Percentiles rank a stretch among this genome's conserved stretches.
These are phyloP conservation scores for Petrocephalus zakoni DNA, from an alignment of 2,113 vertebrate species.

Conservation along the genomic window DNA sequence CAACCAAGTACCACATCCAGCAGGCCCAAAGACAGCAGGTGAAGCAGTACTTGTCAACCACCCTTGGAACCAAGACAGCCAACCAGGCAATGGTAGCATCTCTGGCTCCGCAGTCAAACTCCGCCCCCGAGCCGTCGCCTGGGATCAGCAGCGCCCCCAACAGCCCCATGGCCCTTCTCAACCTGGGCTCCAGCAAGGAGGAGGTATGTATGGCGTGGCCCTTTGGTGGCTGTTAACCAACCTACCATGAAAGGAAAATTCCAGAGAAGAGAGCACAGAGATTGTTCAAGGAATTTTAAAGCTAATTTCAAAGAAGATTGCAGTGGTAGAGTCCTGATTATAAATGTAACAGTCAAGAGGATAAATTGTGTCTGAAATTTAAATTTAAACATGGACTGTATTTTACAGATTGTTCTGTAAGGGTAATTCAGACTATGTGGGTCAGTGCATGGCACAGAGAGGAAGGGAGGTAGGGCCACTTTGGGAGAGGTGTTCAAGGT, in stretches of 20 bases:
- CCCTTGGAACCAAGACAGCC: constrained; percentile 67
- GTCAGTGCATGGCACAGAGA: background rate
- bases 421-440: background rate
- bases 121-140: constrained; percentile 59
- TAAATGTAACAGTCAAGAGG: background rate
- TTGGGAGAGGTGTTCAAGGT: background rate
- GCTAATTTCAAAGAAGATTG: background rate
- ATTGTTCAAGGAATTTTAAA: background rate
- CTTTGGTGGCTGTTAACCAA: background rate
- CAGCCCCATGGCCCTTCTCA: constrained; percentile 80
- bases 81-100: constrained; percentile 63
- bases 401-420: background rate
- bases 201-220: constrained; percentile 57
- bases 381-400: background rate
- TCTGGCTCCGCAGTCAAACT: constrained; percentile 50
- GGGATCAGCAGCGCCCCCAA: constrained; percentile 68
- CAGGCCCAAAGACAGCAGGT: constrained; percentile 79
- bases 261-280: background rate
- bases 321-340: background rate
- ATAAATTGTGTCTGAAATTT: background rate
- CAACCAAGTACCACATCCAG: constrained; percentile 80
- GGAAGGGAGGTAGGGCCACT: background rate
- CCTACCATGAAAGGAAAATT: background rate
- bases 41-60: constrained; percentile 80
- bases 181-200: constrained; percentile 76